phyloP scores from a whole-genome alignment of 2,888 invertebrate species.

The Anarsia innoxiella region DNA sequence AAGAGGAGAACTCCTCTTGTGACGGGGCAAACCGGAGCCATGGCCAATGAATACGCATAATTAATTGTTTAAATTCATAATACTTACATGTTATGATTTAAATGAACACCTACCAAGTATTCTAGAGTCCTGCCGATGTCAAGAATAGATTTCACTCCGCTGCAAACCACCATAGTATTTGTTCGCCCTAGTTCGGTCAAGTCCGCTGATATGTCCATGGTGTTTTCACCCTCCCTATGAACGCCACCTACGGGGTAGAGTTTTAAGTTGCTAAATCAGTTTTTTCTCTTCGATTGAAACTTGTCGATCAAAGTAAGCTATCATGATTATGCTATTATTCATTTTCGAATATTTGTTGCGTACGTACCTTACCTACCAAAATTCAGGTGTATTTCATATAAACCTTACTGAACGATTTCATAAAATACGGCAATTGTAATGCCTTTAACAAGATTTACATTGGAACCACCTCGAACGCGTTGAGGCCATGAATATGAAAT shows the following conservation, averaged over 20 bases:
- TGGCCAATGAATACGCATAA: too few relatives aligned
- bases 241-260: slow-evolving; percentile 94
- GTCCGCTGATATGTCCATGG: slow-evolving; percentile 96
- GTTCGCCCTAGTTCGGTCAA: slow-evolving; percentile 91
- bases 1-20: too few relatives aligned
- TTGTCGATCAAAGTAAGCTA: too few relatives aligned
- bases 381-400: too few relatives aligned
- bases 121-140: slow-evolving; percentile 96
- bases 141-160: slow-evolving; percentile 97
- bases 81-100: too few relatives aligned
- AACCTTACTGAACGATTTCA: too few relatives aligned
- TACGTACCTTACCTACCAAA: too few relatives aligned
- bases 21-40: too few relatives aligned
- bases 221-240: slow-evolving; percentile 89
- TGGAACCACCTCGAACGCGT: slow-evolving; percentile 23
- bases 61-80: too few relatives aligned
- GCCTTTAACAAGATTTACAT: slow-evolving; percentile 34
- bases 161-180: slow-evolving; percentile 92
- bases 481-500: slow-evolving; percentile 33
- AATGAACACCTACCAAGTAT: slow-evolving; percentile 82
- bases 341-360: not conserved
- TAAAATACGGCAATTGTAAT: slow-evolving; percentile 17
- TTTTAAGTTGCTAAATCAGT: too few relatives aligned
- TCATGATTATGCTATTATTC: too few relatives aligned
- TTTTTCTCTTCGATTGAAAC: too few relatives aligned